phyloP scores from a whole-genome alignment of 2,113 vertebrate genomes.

The Tragelaphus strepsiceros region DNA sequence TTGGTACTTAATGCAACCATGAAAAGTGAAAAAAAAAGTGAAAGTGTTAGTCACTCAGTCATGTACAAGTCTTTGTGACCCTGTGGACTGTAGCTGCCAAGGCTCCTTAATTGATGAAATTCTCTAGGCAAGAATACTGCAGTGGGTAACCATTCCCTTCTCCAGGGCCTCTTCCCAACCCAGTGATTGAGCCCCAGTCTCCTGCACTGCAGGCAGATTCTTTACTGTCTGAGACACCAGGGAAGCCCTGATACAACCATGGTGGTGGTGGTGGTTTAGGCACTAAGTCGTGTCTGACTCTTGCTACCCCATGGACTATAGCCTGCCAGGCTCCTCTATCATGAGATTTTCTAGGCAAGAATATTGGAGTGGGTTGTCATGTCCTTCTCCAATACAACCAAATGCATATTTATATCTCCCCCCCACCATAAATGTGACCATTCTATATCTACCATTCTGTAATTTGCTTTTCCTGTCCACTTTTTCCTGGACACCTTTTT shows the following conservation, averaged over 20 bases:
- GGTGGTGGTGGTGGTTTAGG: neutral
- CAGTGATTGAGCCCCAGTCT: neutral
- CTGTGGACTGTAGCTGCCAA: neutral
- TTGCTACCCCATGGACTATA: too few relatives aligned
- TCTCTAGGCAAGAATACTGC: neutral
- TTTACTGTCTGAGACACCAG: neutral
- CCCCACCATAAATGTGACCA: neutral
- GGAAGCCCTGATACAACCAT: neutral
- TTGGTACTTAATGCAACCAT: neutral
- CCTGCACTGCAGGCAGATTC: neutral
- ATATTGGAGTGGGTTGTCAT: neutral
- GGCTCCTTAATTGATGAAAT: neutral
- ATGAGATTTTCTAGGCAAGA: neutral
- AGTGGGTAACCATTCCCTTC: neutral
- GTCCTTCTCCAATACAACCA: neutral
- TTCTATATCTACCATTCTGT: neutral
- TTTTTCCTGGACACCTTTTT: neutral
- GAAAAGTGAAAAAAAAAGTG: neutral
- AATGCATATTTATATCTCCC: neutral
- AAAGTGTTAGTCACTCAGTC: neutral
- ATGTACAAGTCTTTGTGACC: neutral
- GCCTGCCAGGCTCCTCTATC: too few relatives aligned
- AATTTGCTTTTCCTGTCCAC: neutral
- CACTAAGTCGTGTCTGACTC: neutral
- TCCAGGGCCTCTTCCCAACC: neutral